These are phyloP conservation scores for Sanderia malayensis DNA, from an alignment of 30 jellyfish, hydroid and myxozoan genomes.

Conservation along the genomic window DNA sequence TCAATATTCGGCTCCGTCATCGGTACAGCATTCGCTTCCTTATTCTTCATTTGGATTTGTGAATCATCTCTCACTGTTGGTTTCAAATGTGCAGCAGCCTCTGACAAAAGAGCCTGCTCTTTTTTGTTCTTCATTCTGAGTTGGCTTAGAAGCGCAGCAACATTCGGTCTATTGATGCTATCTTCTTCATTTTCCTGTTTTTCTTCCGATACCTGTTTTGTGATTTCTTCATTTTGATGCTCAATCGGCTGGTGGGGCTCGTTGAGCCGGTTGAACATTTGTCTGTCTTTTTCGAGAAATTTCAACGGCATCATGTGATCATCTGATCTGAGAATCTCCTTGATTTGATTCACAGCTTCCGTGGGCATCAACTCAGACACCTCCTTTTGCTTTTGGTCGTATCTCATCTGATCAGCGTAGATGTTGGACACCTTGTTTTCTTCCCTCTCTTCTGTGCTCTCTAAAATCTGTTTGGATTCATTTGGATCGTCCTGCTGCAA, in stretches of 20 bases:
- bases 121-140: neutral
- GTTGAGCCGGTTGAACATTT: conserved; percentile 9
- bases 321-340: conserved; percentile 41
- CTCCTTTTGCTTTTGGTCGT: conserved; percentile 48
- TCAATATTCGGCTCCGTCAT: too few relatives aligned
- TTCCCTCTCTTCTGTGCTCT: neutral
- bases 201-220: neutral
- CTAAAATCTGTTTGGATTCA: neutral
- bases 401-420: conserved; percentile 43
- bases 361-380: conserved; percentile 60
- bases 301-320: conserved; percentile 36
- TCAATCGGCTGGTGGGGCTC: too few relatives aligned
- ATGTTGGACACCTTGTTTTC: conserved; percentile 29
- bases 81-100: neutral
- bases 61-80: neutral
- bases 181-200: conserved; percentile 5
- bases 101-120: too few relatives aligned
- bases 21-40: neutral
- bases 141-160: neutral
- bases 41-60: neutral
- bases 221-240: neutral
- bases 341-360: conserved; percentile 46
- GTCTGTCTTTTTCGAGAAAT: conserved; percentile 32
- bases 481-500: neutral
- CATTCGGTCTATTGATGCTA: neutral